These are phyloP conservation scores for Sarcoramphus papa DNA, from an alignment of 2,797 vertebrate species.

Conservation along the genomic window DNA sequence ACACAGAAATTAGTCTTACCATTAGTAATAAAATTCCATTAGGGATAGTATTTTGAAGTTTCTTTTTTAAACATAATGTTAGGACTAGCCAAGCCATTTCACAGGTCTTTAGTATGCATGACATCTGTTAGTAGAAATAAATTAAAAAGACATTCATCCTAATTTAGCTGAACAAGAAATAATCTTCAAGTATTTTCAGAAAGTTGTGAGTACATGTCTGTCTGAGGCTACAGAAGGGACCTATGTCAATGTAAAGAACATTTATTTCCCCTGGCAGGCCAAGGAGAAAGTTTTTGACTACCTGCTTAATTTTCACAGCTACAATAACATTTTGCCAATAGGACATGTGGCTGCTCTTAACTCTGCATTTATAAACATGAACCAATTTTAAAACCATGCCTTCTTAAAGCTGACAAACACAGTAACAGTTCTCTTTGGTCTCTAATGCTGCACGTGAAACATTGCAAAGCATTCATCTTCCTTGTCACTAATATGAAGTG, in stretches of 20 bases:
- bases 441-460: background rate
- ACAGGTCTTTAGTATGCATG: background rate
- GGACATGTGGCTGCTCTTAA: background rate
- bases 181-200: background rate
- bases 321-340: background rate
- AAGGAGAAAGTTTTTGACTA: background rate
- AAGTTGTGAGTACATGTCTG: background rate
- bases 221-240: background rate
- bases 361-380: background rate
- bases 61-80: background rate
- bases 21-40: background rate
- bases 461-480: background rate
- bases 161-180: slow-evolving; percentile 1
- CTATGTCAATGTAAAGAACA: background rate
- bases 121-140: background rate
- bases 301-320: background rate
- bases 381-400: background rate
- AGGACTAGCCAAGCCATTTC: background rate
- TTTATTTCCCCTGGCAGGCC: background rate
- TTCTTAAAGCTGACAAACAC: background rate
- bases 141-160: background rate
- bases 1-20: background rate
- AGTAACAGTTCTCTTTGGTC: background rate
- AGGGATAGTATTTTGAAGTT: background rate
- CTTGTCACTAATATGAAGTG: accelerated